Evolutionary conservation across 1,140 invertebrate species (phyloP), one percentile per base, ranked within the genome.

Genomic region (Gryon sp.): DNA sequence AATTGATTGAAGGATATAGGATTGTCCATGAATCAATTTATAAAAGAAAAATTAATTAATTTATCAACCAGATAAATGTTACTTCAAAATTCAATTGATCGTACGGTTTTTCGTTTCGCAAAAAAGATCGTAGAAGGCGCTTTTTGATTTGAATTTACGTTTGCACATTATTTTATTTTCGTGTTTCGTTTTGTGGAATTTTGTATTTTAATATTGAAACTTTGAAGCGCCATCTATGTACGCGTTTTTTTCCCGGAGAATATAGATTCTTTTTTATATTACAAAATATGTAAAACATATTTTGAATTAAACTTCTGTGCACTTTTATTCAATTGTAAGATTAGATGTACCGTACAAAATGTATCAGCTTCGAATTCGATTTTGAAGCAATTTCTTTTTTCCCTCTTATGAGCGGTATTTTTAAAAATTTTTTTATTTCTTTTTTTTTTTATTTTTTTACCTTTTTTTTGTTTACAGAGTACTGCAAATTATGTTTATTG

Each of bases 221-320:
- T 3, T 11, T 34, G 46, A 55, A 55, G 20, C 19, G 41, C 55
- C 50, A 63, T 72, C 57, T 72, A 48, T 36, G n/a, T 48, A 32
- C 34, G 41, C 50, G 14, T 12, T 19, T 63, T 72, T 72, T 63
- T n/a, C 24, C 22, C 22, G 46, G 46, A 55, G 32, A 7, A 46
- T 72, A 72, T 55, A 63, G 63, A 63, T 48, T 22, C 53, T 59
- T 30, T 11, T 73, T 55, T 57, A 63, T 50, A 73, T 63, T 73
- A 73, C 36, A 73, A 73, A 73, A 73, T 63, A 73, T 63, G 59
- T 43, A 53, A 63, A 73, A 57, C 69, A 57, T 73, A 73, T 63
- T 73, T 73, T 57, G 50, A 72, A 63, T 24, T 22, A 57, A 32
- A 63, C 15, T 68, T 57, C 45, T 52, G 43, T 69, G 41, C 53